These are phyloP conservation scores for Hetaerina titia DNA, from an alignment of 2,888 invertebrate species.

Conservation along the genomic window DNA sequence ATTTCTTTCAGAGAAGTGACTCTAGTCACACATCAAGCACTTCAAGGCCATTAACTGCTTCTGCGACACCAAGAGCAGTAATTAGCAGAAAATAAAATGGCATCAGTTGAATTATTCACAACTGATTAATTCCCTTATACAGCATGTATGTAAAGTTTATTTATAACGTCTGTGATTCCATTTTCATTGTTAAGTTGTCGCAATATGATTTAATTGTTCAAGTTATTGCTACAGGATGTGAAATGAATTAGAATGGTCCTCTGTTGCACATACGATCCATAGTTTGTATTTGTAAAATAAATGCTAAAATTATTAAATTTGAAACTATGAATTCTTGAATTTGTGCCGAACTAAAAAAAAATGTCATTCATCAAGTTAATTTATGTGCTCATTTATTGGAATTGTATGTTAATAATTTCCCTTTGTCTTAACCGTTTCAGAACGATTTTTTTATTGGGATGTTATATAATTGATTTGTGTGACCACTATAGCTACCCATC, in stretches of 20 bases:
- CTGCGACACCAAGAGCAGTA: conserved; percentile 52
- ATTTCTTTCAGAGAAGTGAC: conserved; percentile 72
- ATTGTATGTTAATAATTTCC: background rate
- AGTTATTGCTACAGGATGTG: conserved; percentile 10
- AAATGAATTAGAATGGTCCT: conserved; percentile 47
- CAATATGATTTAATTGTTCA: conserved; percentile 35
- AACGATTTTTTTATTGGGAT: no score
- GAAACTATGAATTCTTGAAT: background rate
- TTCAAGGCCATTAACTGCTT: conserved; percentile 65
- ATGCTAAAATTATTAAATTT: conserved; percentile 37
- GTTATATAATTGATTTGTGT: no score
- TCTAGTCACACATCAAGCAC: conserved; percentile 73
- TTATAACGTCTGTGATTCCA: conserved; percentile 66
- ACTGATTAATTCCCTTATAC: conserved; percentile 39
- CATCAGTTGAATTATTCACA: conserved; percentile 40
- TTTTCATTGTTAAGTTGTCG: conserved; percentile 61
- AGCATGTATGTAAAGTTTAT: conserved; percentile 25
- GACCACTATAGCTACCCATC: no score
- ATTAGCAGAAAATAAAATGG: conserved; percentile 49
- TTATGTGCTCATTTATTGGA: background rate
- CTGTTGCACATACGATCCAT: conserved; percentile 40
- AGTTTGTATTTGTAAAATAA: conserved; percentile 66
- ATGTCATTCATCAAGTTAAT: background rate
- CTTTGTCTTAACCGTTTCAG: no score
- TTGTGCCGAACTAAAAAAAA: background rate